Base-by-base conservation (phyloP, 1,140 invertebrate genomes). In the Diabrotica virgifera region DNA sequence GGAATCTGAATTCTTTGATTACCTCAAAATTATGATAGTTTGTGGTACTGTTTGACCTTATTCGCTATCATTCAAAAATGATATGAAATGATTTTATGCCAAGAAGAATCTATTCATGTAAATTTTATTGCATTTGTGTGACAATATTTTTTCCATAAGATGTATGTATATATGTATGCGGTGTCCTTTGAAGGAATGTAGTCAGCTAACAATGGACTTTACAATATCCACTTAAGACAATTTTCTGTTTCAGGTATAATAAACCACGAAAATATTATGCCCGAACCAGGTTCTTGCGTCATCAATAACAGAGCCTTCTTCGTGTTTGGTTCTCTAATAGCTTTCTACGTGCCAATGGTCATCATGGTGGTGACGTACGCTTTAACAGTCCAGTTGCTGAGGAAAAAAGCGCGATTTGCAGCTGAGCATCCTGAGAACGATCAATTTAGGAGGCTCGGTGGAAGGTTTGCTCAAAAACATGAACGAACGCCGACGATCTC, bases 341-440 rank as follows among this genome's bases (percentile, higher is more conserved):
- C 86, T 38, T 98, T 98, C 80, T 96, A 96, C 81, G 89, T 97
- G 52, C 95, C 95, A 0, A 94, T 97, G 87, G 80, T 94, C 50
- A 92, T 94, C 58, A 95, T 95, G 92, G 86, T 95, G 36, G 85
- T 92, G 36, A 94, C 94, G 0, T 97, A 96, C 73, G 87, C 91
- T 0, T 83, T 96, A 24, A 98, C 95, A 0, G 93, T 96, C 7
- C 88, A 91, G 64, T 80, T 96, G 59, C 81, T 96, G 37, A 83
- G 91, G 61, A 85, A 88, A 59, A 89, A 90, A 70, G 89, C 89
- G 0, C 80, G 86, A 65, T 84, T 90, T 68, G 86, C 86, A 0
- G 86, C 86, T 40, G 84, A 85, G 68, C 82, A 86, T 70, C 81
- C 82, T 5, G 85, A 85, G 64, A 82, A 84, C 61, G 82, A 86